Conservation (phyloP, 92 coral and sea anemone species). For the Palythoa grandiflora region DNA sequence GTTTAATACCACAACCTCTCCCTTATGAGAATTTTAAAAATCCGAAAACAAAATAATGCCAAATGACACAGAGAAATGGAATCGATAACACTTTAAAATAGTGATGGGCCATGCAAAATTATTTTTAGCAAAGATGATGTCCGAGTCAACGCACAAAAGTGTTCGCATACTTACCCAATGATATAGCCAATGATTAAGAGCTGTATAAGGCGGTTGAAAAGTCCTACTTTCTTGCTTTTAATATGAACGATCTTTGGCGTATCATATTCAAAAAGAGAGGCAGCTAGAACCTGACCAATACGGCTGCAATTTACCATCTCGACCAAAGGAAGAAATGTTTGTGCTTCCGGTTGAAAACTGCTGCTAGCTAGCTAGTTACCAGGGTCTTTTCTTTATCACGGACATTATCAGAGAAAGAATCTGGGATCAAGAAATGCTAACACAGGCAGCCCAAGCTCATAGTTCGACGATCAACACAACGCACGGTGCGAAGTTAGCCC, state of each 20-base stretch:
- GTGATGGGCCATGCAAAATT: neutral
- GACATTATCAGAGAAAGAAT: too few species aligned
- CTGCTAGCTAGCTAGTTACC: too few species aligned
- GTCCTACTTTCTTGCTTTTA: constrained; percentile 48
- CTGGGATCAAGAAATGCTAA: too few species aligned
- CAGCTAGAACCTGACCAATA: neutral
- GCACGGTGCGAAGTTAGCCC: too few species aligned
- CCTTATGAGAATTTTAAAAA: too few species aligned
- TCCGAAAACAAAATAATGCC: too few species aligned
- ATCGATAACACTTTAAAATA: neutral
- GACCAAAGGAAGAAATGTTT: neutral
- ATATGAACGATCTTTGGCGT: constrained; percentile 47
- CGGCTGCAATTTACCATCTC: constrained; percentile 4
- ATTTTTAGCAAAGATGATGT: neutral
- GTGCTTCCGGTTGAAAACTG: too few species aligned
- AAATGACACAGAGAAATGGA: neutral
- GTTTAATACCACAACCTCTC: too few species aligned
- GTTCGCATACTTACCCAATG: constrained; percentile 32
- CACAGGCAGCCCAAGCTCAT: too few species aligned
- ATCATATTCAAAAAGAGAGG: constrained; percentile 41
- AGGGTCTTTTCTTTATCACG: too few species aligned
- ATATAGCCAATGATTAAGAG: constrained; percentile 41
- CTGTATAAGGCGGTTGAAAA: constrained; percentile 38
- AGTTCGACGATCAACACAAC: too few species aligned
- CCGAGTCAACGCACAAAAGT: neutral